Base-by-base conservation (phyloP, 2,113 vertebrate species). In the Actinemys pallida region DNA sequence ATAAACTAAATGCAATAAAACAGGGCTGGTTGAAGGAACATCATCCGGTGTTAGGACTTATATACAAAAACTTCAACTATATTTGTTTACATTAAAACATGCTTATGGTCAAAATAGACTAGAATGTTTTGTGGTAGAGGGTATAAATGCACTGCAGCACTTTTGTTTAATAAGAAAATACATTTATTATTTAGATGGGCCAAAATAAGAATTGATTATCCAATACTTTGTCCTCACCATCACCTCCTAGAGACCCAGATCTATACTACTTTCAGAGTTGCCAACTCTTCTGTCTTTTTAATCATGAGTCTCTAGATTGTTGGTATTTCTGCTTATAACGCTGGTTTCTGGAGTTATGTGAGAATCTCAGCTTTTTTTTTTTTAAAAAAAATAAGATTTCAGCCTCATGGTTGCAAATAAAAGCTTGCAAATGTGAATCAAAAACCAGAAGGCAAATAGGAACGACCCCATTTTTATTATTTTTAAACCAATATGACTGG, bases 121-220 rank as follows among this genome's bases (percentile, higher is more conserved):
- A 11, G 31, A 88, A 69, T 80, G 1, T 83, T 59, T 89, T 69
- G 1, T 25, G n/a, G 65, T 20, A 39, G 35, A 69, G 35, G 65
- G 8, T n/a, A 20, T 39, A 69, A 69, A 69, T 39, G 17, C 65
- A 62, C n/a, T 39, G 19, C 16, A 10, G 9, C 6, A 12, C 81
- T 94, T 84, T 16, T 12, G 52, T 88, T 88, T 6, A 65, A 94
- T 45, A 89, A 72, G 52, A 16, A 39, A 80, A n/a, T 81, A 29
- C 7, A 16, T 8, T 45, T 85, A 27, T 53, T 85, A 87, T 17
- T 79, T 83, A 92, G 8, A 11, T 9, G 6, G 42, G 12, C 10
- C 20, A 76, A 76, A 76, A 6, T 10, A 76, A 76, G 22, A 76
- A 45, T 45, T 25, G 20, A 76, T 45, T 76, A 13, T 76, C 10